Evolutionary conservation across 2,888 invertebrate genomes (phyloP).

Genomic region (Nephrotoma guestfalica): DNA sequence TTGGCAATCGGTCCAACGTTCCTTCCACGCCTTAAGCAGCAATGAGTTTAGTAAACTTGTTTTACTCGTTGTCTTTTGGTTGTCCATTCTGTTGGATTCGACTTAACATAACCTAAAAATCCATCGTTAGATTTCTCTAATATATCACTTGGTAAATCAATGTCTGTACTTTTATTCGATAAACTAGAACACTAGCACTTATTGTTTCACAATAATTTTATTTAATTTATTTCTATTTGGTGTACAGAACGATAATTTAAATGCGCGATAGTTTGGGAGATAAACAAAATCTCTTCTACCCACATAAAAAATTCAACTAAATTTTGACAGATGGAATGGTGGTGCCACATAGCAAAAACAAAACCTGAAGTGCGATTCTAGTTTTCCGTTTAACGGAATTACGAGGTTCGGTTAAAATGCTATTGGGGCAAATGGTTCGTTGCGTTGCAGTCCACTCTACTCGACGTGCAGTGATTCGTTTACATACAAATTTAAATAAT

Average conservation of each 20-base stretch:
- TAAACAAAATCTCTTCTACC: not conserved
- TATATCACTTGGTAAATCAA: not conserved
- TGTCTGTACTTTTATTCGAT: not conserved
- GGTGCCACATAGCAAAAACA: not conserved
- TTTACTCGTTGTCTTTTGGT: slow-evolving; percentile 66
- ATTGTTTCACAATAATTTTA: not conserved
- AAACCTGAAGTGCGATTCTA: not conserved
- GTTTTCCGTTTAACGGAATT: not conserved
- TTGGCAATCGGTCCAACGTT: slow-evolving; percentile 88
- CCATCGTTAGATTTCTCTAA: not conserved
- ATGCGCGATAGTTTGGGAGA: not conserved
- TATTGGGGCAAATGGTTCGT: not conserved
- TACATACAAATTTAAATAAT: no score
- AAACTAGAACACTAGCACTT: not conserved
- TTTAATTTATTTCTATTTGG: not conserved
- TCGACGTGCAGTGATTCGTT: no score
- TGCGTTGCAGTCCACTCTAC: no score
- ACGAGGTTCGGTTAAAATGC: not conserved
- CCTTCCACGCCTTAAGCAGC: slow-evolving; percentile 65
- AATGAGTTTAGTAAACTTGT: slow-evolving; percentile 56
- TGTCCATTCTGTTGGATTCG: slow-evolving; percentile 42
- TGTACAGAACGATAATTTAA: not conserved
- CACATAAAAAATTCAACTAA: not conserved
- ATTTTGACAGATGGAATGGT: not conserved
- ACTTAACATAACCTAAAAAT: not conserved